A percentile compares a stretch with the other conserved stretches of the same genome.
These are phyloP conservation scores for Chymomyza caudatula DNA, from an alignment of 2,888 invertebrate genomes.

Conservation along the genomic window DNA sequence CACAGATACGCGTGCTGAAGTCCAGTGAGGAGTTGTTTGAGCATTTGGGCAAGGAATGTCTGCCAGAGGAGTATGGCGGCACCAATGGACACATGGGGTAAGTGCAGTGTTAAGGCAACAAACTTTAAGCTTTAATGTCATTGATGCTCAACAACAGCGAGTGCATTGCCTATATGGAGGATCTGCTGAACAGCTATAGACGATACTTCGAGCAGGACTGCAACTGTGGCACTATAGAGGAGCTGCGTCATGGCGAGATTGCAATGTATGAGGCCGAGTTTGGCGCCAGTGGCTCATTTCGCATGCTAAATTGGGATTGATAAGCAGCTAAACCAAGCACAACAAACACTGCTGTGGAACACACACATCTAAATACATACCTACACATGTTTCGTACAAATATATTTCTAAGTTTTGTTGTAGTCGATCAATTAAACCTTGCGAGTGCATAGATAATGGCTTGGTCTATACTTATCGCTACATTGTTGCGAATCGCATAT, in stretches of 20 bases:
- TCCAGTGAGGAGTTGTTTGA: slow-evolving; percentile 57
- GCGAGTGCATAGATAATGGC: slow-evolving; percentile 38
- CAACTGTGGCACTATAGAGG: slow-evolving; percentile 66
- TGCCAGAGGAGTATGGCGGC: slow-evolving; percentile 73
- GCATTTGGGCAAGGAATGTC: slow-evolving; percentile 60
- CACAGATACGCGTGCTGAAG: slow-evolving; percentile 57
- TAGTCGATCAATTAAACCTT: slow-evolving; percentile 59
- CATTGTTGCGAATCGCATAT: slow-evolving; percentile 39
- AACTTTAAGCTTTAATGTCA: too few species aligned
- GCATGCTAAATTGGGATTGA: slow-evolving; percentile 62
- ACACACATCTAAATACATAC: background rate
- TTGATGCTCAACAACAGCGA: slow-evolving; percentile 23
- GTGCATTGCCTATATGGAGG: slow-evolving; percentile 71
- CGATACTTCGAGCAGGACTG: slow-evolving; percentile 66
- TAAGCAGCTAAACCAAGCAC: slow-evolving; percentile 13
- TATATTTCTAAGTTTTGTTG: slow-evolving; percentile 24
- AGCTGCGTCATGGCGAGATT: slow-evolving; percentile 57
- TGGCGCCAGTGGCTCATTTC: slow-evolving; percentile 66
- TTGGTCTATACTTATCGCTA: background rate
- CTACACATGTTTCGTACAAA: background rate
- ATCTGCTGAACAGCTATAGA: slow-evolving; percentile 63
- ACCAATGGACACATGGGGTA: slow-evolving; percentile 60
- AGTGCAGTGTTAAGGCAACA: background rate
- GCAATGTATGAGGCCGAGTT: slow-evolving; percentile 68
- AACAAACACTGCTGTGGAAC: background rate